phyloP scores from a whole-genome alignment of 2,113 vertebrate genomes.

The Tychaedon coryphoeus region DNA sequence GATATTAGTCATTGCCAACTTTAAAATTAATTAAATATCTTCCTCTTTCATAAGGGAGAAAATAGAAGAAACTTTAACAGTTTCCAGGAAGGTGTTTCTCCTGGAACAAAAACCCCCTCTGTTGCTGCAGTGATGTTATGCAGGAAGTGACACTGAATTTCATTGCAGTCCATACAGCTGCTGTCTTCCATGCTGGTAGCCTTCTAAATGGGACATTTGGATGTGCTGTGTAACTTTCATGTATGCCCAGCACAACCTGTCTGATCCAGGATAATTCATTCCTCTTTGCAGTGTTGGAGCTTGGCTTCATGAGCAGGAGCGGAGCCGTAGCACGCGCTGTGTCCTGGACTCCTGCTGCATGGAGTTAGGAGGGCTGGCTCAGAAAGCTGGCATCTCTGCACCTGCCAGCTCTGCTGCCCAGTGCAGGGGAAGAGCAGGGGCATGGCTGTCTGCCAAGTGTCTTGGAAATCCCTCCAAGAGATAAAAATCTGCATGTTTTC shows the following conservation, averaged over 20 bases:
- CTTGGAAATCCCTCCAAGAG: neutral
- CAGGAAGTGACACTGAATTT: neutral
- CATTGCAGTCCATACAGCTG: neutral
- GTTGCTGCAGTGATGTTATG: neutral
- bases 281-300: neutral
- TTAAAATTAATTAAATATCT: neutral
- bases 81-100: neutral
- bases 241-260: neutral
- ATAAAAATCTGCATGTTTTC: neutral
- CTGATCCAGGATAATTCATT: neutral
- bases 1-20: neutral
- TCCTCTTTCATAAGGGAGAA: neutral
- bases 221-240: neutral
- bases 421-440: neutral
- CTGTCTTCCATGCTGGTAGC: neutral
- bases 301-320: neutral
- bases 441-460: neutral
- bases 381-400: neutral
- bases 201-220: neutral
- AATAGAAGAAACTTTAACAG: neutral
- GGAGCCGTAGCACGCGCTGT: accelerated
- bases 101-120: accelerated
- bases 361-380: neutral
- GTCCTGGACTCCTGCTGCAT: neutral
- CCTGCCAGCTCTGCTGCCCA: neutral